Evolutionary conservation across 2,113 vertebrate genomes (phyloP), one percentile per base, ranked within the genome.

Genomic region (Nannobrachium achirus): DNA sequence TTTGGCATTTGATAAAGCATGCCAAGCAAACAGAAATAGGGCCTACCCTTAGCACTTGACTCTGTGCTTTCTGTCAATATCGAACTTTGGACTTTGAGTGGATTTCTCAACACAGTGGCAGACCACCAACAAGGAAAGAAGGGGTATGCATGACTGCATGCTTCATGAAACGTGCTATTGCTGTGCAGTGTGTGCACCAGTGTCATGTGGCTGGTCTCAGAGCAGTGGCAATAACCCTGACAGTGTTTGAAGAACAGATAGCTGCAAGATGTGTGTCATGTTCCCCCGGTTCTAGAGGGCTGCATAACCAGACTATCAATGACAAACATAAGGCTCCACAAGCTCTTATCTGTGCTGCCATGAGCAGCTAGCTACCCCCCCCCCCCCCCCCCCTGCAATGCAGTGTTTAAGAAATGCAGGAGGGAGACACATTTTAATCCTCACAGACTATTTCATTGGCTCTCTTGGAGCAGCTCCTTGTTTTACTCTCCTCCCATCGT

Each of bases 311-410:
- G 65, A 63, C 71, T 89, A 86, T 93, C 89, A 68, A 62, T 67
- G 77, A 56, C 83, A 75, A 83, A 83, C 85, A 86, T 50, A 75
- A 57, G 75, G 51, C 71, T 73, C 53, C 60, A 62, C 72, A 20
- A 63, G 73, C 80, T 79, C 83, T 89, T 91, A 91, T 91, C 89
- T 74, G 62, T 72, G 60, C 75, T 66, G 67, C 80, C 86, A 87
- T 77, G 66, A 74, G 83, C 88, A 87, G 78, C 80, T 76, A 78
- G 71, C 82, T 85, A 63, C 83, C 82, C 83, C 82, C 74, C 86
- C 66, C 83, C 82, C 83, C 82, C 74, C 66, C 83, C 82, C 83
- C 82, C 74, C 86, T 87, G 90, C 92, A 90, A 86, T 90, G 90
- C 88, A 86, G 87, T 58, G 71, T 89, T 90, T 89, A 78, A 68